Base-by-base conservation (phyloP, 2,888 invertebrate genomes). In the Meiosimyza decipiens region DNA sequence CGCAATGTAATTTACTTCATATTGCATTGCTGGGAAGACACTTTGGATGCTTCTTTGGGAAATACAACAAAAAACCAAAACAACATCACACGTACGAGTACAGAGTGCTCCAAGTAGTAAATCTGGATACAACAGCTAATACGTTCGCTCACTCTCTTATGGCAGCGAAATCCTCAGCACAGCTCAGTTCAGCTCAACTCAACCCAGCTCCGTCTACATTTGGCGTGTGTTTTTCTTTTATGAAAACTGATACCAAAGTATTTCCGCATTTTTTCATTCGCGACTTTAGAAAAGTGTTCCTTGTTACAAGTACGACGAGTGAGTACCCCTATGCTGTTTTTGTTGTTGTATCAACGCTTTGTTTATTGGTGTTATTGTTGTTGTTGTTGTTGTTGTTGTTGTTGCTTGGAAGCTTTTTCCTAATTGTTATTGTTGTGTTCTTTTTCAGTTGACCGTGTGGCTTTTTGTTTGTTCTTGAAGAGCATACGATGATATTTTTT, bases 21-120 rank as follows among this genome's bases (percentile, higher is more conserved):
- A 52, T 60, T 70, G 71, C 77, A 77, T 77, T 69, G 78, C 79
- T 77, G 76, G 79, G 79, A 78, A 77, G 78, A 75, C 75, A 77
- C 74, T 78, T 78, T 78, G 78, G 78, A 81, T 83, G 82, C 80
- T 82, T 79, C 79, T 78, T 80, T 79, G 49, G 64, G 50, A 64
- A 18, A 50, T 50, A 50, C 64, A 64, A n/a, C 63, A 33, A 12
- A 12, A 49, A 47, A 4, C 4, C 16, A 49, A 22, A 40, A n/a
- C 15, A 64, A 11, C 64, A 64, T 13, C 16, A 47, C 12, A 16
- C 33, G 16, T 59, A 59, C 6, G 18, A 59, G 33, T 33, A 65
- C n/a, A n/a, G 6, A 16, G n/a, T 22, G 55, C 51, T 12, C 3
- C 40, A 40, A 40, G 40, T 40, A 40, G 40, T 40, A 9, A 9